Evolutionary conservation across 2,113 vertebrate genomes (phyloP).

Genomic region (Phodopus roborovskii): DNA sequence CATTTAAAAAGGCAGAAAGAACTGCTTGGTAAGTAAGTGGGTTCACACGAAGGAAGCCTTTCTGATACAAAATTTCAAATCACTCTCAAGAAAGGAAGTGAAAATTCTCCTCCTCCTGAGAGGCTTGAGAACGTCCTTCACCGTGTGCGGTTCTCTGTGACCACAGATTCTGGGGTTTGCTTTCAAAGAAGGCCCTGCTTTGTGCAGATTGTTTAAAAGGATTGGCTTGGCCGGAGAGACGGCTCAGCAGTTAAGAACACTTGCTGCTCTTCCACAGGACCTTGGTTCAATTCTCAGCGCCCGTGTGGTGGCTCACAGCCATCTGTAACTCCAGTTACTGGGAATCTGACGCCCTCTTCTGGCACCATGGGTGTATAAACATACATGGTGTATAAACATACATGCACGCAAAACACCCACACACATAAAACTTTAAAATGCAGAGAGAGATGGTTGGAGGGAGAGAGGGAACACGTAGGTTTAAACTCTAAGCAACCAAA

Average conservation of each 20-base stretch:
- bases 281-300: not conserved
- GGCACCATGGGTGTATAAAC: not conserved
- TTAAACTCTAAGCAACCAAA: not conserved
- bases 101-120: accelerated
- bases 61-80: not conserved
- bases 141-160: not conserved
- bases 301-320: not conserved
- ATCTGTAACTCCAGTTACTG: not conserved
- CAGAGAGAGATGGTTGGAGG: not conserved
- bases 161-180: not conserved
- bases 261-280: not conserved
- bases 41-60: not conserved
- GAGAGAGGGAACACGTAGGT: not conserved
- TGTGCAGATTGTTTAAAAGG: not conserved
- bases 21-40: not conserved
- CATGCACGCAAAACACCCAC: not conserved
- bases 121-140: not conserved
- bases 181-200: constrained; percentile 10
- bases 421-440: not conserved
- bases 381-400: not conserved
- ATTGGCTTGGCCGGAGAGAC: not conserved
- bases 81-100: not conserved
- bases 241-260: not conserved
- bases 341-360: not conserved
- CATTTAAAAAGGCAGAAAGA: not conserved